These are phyloP conservation scores for Spodoptera littoralis DNA, from an alignment of 2,888 invertebrate species.

Conservation along the genomic window DNA sequence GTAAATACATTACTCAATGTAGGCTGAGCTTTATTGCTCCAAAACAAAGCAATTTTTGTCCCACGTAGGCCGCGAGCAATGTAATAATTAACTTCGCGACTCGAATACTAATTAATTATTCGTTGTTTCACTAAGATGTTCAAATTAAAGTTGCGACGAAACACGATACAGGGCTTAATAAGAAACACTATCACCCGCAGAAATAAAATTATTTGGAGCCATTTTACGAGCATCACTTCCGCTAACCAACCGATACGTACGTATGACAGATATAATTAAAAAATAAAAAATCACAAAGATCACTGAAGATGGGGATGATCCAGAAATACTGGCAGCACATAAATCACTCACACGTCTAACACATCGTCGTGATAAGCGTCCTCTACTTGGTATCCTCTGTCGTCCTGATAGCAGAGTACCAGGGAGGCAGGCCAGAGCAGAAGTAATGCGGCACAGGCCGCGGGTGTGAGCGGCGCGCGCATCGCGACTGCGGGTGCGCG, in stretches of 20 bases:
- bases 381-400: slow-evolving; percentile 79
- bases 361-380: slow-evolving; percentile 80
- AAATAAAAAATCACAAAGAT: slow-evolving; percentile 43
- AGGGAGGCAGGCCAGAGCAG: slow-evolving; percentile 74
- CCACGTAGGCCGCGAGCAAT: slow-evolving; percentile 3
- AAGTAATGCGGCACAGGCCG: slow-evolving; percentile 73
- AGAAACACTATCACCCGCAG: slow-evolving; percentile 16
- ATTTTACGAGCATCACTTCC: slow-evolving; percentile 53
- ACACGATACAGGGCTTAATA: slow-evolving; percentile 29
- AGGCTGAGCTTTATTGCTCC: slow-evolving; percentile 1
- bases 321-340: slow-evolving; percentile 51
- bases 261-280: slow-evolving; percentile 40
- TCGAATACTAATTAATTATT: slow-evolving; percentile 15
- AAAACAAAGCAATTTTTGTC: slow-evolving; percentile 6
- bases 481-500: slow-evolving; percentile 81
- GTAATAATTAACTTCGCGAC: slow-evolving; percentile 6
- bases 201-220: slow-evolving; percentile 39
- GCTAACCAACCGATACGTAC: slow-evolving; percentile 36
- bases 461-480: slow-evolving; percentile 81
- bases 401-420: slow-evolving; percentile 76
- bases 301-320: slow-evolving; percentile 51
- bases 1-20: not conserved
- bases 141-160: slow-evolving; percentile 17
- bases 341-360: slow-evolving; percentile 81
- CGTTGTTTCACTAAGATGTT: slow-evolving; percentile 6